Percentiles rank a stretch among this genome's conserved stretches.
Evolutionary conservation across 2,888 invertebrate species (phyloP).

Genomic region (Acleris laterana): DNA sequence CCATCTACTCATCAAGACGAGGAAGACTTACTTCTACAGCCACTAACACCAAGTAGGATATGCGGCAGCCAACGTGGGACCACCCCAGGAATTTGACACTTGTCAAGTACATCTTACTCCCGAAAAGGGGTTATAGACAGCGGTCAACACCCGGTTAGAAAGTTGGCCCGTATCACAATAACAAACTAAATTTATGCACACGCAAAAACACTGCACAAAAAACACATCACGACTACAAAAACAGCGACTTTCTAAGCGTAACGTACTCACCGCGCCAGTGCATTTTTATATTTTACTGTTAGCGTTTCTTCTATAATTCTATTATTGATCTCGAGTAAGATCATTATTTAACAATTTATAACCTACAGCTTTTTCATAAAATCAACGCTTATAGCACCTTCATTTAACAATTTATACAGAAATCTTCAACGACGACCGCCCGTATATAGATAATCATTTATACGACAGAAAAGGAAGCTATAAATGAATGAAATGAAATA

Average conservation of each 20-base stretch:
- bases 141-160: slow-evolving; percentile 54
- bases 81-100: slow-evolving; percentile 80
- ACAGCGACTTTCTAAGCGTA: slow-evolving; percentile 82
- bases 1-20: too few species aligned
- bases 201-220: slow-evolving; percentile 44
- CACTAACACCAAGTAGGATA: slow-evolving; percentile 38
- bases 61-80: slow-evolving; percentile 78
- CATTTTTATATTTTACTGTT: slow-evolving; percentile 97
- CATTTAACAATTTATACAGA: slow-evolving; percentile 81
- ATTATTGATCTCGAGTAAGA: slow-evolving; percentile 99
- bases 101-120: slow-evolving; percentile 73
- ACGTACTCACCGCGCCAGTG: slow-evolving; percentile 95
- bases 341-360: slow-evolving; percentile 89
- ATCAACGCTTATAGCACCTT: slow-evolving; percentile 83
- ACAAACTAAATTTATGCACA: slow-evolving; percentile 43
- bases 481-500: slow-evolving; percentile 74
- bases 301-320: slow-evolving; percentile 99
- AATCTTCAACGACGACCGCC: slow-evolving; percentile 78
- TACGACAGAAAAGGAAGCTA: slow-evolving; percentile 76
- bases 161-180: slow-evolving; percentile 44
- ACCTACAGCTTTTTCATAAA: slow-evolving; percentile 83
- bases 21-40: not conserved
- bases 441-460: slow-evolving; percentile 74
- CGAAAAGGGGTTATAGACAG: slow-evolving; percentile 71
- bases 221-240: slow-evolving; percentile 65